Evolutionary conservation across 92 coral and sea anemone genomes (phyloP), one percentile per base, ranked within the genome.

Genomic region (Umimayanthus chanpuru): DNA sequence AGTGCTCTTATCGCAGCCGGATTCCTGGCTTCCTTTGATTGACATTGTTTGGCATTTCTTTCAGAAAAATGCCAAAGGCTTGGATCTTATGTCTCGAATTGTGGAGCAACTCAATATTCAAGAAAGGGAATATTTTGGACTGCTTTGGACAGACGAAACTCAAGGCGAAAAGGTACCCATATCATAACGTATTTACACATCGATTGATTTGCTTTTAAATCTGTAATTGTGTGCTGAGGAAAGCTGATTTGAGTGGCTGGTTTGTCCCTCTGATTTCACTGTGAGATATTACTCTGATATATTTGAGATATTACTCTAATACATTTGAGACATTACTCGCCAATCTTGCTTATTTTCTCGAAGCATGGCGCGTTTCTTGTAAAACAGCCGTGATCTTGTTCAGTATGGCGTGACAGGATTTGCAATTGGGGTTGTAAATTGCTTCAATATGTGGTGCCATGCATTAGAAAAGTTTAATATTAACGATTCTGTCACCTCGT

Each of bases 21-120:
- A 40, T 50, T 30, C 55, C 14, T 53, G 28, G 18, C 26, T 65
- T 53, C 38, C 20, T 73, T n/a, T 61, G 41, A 73, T 61, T 49
- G 39, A 61, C 56, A 36, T 4, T 84, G 80, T 83, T 89, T 55
- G 16, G 53, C 41, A 30, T 74, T 88, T 70, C 50, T 88, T 81
- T 68, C 91, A 97, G 99, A 97, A 97, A 97, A 95, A 88, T 81
- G 98, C 99, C 79, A 96, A 94, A 77, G 99, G 99, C 10, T 88
- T 93, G 65, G 94, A 94, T 68, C 91, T 97, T 40, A 95, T 97
- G 92, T 94, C 90, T 30, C 89, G 94, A 90, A 94, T 97, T 2
- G 94, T 93, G 81, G 94, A 92, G 65, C 96, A 97, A 78, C 91
- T 95, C 64, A 95, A 93, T 80, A 81, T 97, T 28, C 82, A 96